Base-by-base conservation (phyloP, 2,113 vertebrate genomes). In the Engystomops pustulosus region DNA sequence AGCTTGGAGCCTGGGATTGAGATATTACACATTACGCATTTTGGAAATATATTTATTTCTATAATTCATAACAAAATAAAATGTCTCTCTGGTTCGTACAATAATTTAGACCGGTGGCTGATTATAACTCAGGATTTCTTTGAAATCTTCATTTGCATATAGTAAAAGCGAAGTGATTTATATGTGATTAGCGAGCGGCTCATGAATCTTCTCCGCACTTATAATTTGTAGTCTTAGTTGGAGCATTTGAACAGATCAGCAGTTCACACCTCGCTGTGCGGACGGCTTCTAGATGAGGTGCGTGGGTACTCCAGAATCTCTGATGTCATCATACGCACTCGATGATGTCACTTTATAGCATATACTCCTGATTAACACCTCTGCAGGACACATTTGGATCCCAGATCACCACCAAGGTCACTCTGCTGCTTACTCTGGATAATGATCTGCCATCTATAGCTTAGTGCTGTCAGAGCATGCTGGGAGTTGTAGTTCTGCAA, bases 81-180 rank as follows among this genome's bases (percentile, higher is more conserved):
- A 25, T 7, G 5, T 36, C 69, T 20, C 44, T 27, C 3, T 32
- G 11, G 44, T 32, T 15, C 30, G 7, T 20, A 10, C 32, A 23
- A 23, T 55, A 55, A 76, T 76, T 53, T 38, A 23, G 3, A n/a
- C 18, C 9, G 6, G 6, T 6, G 2, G 74, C 51, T 58, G 74
- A 77, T 77, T 38, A 32, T 55, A 34, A 23, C 18, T 76, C 32
- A 32, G 49, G n/a, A 77, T 76, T 20, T 34, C 8, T 74, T 49
- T 74, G 12, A 4, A 18, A 49, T 74, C 45, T 49, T 49, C 41
- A 72, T 72, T 72, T 72, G 41, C 71, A 74, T 74, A 30, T 32
- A 30, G 71, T 74, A 30, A 30, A 74, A 30, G 41, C 71, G 10
- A 9, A 30, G n/a, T 49, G 71, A 51, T 74, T 74, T 74, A 51